A percentile compares a stretch with the other conserved stretches of the same genome.
Evolutionary conservation across 1,140 invertebrate species (phyloP).

Genomic region (Lethocerus indicus): DNA sequence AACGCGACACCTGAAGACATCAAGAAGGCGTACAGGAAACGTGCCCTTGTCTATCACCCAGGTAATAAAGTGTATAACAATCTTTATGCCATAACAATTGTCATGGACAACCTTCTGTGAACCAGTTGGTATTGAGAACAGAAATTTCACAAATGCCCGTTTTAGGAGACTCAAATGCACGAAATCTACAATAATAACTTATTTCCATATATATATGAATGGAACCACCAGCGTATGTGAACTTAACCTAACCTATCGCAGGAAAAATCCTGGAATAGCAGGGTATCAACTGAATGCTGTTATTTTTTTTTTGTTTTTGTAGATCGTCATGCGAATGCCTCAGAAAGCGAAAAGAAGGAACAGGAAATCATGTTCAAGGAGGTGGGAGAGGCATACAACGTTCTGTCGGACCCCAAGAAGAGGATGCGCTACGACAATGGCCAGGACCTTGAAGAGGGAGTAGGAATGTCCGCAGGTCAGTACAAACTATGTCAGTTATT

Average conservation of each 20-base stretch:
- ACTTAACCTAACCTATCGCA: too few species aligned
- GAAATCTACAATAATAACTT: too few species aligned
- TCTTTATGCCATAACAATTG: too few species aligned
- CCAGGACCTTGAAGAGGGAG: slow-evolving; percentile 62
- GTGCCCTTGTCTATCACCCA: slow-evolving; percentile 73
- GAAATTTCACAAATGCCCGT: too few species aligned
- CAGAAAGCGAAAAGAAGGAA: slow-evolving; percentile 64
- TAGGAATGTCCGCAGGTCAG: slow-evolving; percentile 2
- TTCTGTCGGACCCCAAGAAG: slow-evolving; percentile 86
- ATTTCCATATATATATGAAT: too few species aligned
- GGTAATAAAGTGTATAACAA: too few species aligned
- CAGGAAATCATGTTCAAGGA: slow-evolving; percentile 96
- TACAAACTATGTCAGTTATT: not conserved
- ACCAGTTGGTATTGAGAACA: too few species aligned
- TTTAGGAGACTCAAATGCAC: slow-evolving; percentile 3
- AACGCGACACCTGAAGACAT: slow-evolving; percentile 84
- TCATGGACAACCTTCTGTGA: too few species aligned
- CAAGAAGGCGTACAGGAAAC: slow-evolving; percentile 89
- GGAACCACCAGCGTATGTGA: too few species aligned
- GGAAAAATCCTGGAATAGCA: too few species aligned
- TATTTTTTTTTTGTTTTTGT: slow-evolving; percentile 11
- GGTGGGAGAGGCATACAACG: slow-evolving; percentile 88
- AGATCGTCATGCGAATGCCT: slow-evolving; percentile 80
- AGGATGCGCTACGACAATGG: slow-evolving; percentile 83
- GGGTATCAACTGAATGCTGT: too few species aligned